These are phyloP conservation scores for Sylvilagus bachmani DNA, from an alignment of 2,113 vertebrate species.

Conservation along the genomic window DNA sequence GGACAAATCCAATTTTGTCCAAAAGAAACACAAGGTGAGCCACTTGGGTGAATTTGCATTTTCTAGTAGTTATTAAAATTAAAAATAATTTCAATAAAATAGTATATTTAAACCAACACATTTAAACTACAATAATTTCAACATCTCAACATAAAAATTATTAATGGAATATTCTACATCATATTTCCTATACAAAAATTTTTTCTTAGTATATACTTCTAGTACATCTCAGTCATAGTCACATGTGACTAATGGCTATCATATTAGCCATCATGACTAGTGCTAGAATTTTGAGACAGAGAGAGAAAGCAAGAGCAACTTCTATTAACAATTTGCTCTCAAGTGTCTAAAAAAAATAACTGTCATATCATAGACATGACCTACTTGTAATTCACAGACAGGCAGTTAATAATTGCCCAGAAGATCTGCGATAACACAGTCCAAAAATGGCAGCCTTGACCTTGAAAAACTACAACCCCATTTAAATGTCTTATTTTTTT, in stretches of 20 bases:
- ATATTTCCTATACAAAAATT: background rate
- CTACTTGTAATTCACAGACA: slow-evolving; percentile 67
- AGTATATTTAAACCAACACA: background rate
- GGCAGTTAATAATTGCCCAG: slow-evolving; percentile 51
- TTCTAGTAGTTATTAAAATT: slow-evolving; percentile 7
- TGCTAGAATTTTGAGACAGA: background rate
- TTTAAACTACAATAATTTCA: background rate
- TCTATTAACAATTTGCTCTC: slow-evolving; percentile 69
- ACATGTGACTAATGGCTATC: background rate
- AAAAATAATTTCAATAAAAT: slow-evolving; percentile 39
- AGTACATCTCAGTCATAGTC: background rate
- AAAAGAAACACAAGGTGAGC: background rate
- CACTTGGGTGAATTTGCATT: background rate
- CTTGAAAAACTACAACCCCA: background rate
- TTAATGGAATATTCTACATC: background rate
- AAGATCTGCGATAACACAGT: slow-evolving; percentile 46
- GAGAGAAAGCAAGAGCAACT: too few relatives aligned
- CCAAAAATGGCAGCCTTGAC: fast-evolving
- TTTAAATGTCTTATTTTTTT: background rate
- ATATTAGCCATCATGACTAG: background rate
- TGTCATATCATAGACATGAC: slow-evolving; percentile 66
- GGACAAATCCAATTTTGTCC: slow-evolving; percentile 5
- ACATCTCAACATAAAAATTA: background rate
- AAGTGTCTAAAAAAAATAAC: slow-evolving; percentile 76
- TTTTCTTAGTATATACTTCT: background rate